Evolutionary conservation across 2,888 invertebrate genomes (phyloP).

Genomic region (Euzophera pinguis): DNA sequence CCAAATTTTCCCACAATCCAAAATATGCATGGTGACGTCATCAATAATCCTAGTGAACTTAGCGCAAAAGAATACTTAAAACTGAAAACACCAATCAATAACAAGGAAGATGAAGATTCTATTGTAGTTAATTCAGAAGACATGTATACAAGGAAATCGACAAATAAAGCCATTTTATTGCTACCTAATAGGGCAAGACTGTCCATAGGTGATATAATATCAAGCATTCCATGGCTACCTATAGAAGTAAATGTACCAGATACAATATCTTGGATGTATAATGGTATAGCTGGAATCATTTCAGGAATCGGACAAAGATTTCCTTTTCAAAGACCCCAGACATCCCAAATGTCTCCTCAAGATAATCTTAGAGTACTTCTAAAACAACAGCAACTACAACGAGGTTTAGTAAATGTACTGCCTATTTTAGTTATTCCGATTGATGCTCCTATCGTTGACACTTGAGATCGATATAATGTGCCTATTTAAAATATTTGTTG

Average conservation of each 20-base stretch:
- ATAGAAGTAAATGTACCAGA: slow-evolving; percentile 83
- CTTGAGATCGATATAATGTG: not conserved
- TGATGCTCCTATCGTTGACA: slow-evolving; percentile 13
- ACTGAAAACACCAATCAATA: slow-evolving; percentile 20
- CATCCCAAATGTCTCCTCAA: slow-evolving; percentile 17
- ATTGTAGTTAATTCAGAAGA: slow-evolving; percentile 47
- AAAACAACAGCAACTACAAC: slow-evolving; percentile 35
- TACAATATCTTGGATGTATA: slow-evolving; percentile 64
- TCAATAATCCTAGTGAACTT: not conserved
- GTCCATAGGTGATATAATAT: slow-evolving; percentile 68
- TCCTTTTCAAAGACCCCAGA: slow-evolving; percentile 40
- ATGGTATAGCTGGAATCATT: slow-evolving; percentile 52
- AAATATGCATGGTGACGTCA: not conserved
- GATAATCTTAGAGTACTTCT: slow-evolving; percentile 34
- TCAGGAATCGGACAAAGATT: slow-evolving; percentile 52
- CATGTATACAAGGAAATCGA: slow-evolving; percentile 21
- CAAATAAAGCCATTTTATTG: slow-evolving; percentile 38
- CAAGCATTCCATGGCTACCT: slow-evolving; percentile 78
- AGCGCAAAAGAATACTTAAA: slow-evolving; percentile 14
- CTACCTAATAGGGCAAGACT: slow-evolving; percentile 42
- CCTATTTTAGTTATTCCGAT: slow-evolving; percentile 21
- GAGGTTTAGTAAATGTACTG: slow-evolving; percentile 25
- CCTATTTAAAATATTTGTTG: not conserved
- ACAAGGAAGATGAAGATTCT: slow-evolving; percentile 40
- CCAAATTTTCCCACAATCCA: slow-evolving; percentile 31